These are phyloP conservation scores for Drosophila sp. DNA, from an alignment of 1,140 invertebrate species.

Conservation along the genomic window DNA sequence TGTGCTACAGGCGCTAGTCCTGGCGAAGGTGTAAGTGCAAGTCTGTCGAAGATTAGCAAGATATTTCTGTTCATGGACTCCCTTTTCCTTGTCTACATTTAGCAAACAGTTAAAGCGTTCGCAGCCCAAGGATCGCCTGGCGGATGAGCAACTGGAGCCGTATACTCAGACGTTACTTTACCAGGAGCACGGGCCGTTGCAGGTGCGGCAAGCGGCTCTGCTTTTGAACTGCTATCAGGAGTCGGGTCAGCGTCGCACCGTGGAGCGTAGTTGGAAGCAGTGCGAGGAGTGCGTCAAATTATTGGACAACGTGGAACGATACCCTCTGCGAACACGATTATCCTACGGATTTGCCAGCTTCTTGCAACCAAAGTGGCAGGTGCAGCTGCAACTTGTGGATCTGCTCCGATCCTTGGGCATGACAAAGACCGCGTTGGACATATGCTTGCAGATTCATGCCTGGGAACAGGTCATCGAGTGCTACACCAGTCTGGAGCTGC, in stretches of 20 bases:
- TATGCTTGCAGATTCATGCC: constrained; percentile 91
- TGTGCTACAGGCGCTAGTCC: constrained; percentile 91
- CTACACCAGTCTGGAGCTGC: constrained; percentile 92
- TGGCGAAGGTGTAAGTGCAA: constrained; percentile 88
- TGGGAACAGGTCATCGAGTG: constrained; percentile 98
- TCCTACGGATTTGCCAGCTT: constrained; percentile 88
- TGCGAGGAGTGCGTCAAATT: constrained; percentile 91
- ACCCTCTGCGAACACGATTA: constrained; percentile 67
- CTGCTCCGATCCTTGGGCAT: constrained; percentile 92
- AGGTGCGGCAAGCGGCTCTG: constrained; percentile 89
- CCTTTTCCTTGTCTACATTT: constrained; percentile 77
- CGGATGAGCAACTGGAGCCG: constrained; percentile 91
- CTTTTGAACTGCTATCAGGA: constrained; percentile 91
- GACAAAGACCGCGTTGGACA: constrained; percentile 93
- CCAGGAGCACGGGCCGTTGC: constrained; percentile 89
- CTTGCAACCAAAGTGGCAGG: constrained; percentile 90
- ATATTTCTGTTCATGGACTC: background rate
- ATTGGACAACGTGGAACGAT: constrained; percentile 44
- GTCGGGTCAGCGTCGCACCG: constrained; percentile 89
- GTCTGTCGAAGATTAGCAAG: background rate
- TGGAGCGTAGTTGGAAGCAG: constrained; percentile 95
- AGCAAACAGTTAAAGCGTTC: constrained; percentile 88
- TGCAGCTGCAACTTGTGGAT: constrained; percentile 91
- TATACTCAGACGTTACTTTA: constrained; percentile 89
- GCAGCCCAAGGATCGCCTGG: constrained; percentile 91